Percentiles rank a stretch among this genome's conserved stretches.
These are phyloP conservation scores for Symphodus melops DNA, from an alignment of 2,113 vertebrate genomes.

Conservation along the genomic window DNA sequence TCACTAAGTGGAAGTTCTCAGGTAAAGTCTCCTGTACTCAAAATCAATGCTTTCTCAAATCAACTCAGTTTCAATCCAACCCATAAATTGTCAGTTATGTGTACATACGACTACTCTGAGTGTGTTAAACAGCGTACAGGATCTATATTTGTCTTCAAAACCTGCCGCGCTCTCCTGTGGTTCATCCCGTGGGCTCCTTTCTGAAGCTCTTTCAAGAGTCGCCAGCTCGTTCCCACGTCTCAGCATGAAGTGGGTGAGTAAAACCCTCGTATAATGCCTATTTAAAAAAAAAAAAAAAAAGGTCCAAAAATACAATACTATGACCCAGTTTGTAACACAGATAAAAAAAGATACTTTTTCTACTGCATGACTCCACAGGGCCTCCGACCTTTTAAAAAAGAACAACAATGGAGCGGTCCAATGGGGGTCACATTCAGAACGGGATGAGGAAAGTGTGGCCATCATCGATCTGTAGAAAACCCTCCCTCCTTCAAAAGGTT, in stretches of 20 bases:
- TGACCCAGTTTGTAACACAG: conserved; percentile 24
- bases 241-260: background rate
- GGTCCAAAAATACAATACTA: conserved; percentile 18
- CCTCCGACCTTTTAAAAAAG: conserved; percentile 1
- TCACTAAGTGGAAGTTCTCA: too few species aligned
- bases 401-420: conserved; percentile 34
- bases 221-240: conserved; percentile 1
- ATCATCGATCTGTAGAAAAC: conserved; percentile 45
- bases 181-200: background rate
- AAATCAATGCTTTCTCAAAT: too few species aligned
- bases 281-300: conserved; percentile 4
- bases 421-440: conserved; percentile 31
- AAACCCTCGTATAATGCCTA: conserved; percentile 11
- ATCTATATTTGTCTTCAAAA: conserved; percentile 21
- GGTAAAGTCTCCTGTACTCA: too few species aligned
- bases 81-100: too few species aligned
- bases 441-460: conserved; percentile 34
- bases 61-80: background rate
- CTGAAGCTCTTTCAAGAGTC: conserved; percentile 1
- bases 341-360: background rate
- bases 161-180: conserved; percentile 4
- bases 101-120: background rate
- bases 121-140: background rate
- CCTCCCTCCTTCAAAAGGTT: background rate
- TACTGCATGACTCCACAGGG: conserved; percentile 7